Evolutionary conservation across 2,888 invertebrate genomes (phyloP), one percentile per base, ranked within the genome.

Genomic region (Campoletis raptor): DNA sequence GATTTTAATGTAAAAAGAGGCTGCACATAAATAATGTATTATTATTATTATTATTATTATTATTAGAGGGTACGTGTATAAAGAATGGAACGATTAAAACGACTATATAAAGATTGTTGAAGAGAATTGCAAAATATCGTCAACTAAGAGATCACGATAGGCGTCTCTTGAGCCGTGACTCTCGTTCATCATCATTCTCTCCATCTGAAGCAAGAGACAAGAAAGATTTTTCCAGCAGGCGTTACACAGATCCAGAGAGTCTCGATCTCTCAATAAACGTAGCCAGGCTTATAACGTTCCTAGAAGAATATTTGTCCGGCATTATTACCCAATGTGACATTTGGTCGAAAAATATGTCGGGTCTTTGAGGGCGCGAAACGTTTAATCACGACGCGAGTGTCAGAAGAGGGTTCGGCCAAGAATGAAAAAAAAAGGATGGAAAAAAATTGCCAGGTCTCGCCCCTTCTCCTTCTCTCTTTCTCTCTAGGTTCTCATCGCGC

Each of bases 271-370:
- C 30, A 18, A 69, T 45, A 54, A 67, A 18, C 37, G 42, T 37
- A 45, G 18, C 64, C 42, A 57, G 45, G 48, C 72, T 48, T 48
- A 6, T 30, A 61, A 42, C 57, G 52, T n/a, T 72, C 24, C 36
- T 48, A 36, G 48, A 61, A 72, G 64, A 80, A 72, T 70, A 37
- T 57, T 36, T 37, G 54, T 69, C 48, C 79, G 76, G 67, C 67
- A 64, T 76, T 83, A 86, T 86, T 86, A 78, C 73, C 48, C 86
- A 83, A 86, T 86, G 86, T 86, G 86, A 86, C 86, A 86, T 86
- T 86, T 86, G 70, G 77, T 80, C 66, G 81, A 86, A 67, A 81
- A 76, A 83, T 80, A 86, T 81, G 83, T 81, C 76, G 83, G 66
- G 76, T 69, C 76, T 74, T 5, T n/a, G 48, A 30, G 64, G 61